Conservation (phyloP, 2,113 vertebrate species). For the Meleagris gallopavo region DNA sequence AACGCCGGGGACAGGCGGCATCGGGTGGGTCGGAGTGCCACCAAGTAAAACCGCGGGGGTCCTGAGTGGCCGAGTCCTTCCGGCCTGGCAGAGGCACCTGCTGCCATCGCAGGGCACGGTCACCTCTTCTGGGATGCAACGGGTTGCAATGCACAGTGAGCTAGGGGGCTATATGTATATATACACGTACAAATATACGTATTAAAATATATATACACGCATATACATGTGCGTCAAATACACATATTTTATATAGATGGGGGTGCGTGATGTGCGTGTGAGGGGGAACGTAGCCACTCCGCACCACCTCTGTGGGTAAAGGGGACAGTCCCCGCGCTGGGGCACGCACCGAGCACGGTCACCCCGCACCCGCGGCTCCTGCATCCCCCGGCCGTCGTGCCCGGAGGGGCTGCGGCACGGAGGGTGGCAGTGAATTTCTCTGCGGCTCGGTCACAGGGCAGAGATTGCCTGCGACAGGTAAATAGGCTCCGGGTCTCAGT, state of each 20-base stretch:
- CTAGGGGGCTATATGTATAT: neutral
- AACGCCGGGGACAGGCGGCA: neutral
- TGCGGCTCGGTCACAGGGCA: conserved; percentile 65
- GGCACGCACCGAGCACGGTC: neutral
- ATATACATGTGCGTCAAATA: neutral
- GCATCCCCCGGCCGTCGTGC: too few species aligned
- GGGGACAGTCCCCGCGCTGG: neutral
- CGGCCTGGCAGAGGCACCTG: neutral
- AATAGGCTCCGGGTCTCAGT: conserved; percentile 87
- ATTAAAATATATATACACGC: neutral
- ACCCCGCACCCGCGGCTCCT: neutral
- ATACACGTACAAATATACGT: neutral
- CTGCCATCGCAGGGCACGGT: neutral
- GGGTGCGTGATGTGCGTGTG: neutral
- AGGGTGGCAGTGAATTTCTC: conserved; percentile 52
- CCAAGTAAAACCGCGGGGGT: neutral
- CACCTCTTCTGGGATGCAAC: neutral
- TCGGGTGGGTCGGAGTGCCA: neutral
- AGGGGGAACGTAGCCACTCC: neutral
- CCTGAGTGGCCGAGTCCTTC: accelerated
- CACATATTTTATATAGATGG: neutral
- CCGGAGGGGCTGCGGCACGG: neutral
- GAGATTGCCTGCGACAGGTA: conserved; percentile 93
- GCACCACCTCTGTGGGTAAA: neutral
- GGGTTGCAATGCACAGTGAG: neutral